Percentiles rank a stretch among this genome's conserved stretches.
These are phyloP conservation scores for Aradophagus sp. DNA, from an alignment of 1,140 invertebrate species.

Conservation along the genomic window DNA sequence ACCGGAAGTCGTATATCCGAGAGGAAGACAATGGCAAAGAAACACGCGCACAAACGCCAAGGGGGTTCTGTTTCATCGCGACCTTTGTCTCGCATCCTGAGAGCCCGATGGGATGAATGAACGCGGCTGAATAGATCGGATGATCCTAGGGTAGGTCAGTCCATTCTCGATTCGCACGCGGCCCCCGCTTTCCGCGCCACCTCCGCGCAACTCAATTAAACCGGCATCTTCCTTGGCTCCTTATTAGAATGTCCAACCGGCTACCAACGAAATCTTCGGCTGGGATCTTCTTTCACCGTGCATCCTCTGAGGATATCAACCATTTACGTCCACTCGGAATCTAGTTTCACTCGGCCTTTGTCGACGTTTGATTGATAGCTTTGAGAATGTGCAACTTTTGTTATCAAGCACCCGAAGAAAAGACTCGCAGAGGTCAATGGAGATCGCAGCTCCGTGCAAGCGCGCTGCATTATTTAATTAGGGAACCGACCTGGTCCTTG, in stretches of 20 bases:
- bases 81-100: constrained; percentile 75
- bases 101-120: constrained; percentile 69
- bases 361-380: too few relatives aligned
- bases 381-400: too few relatives aligned
- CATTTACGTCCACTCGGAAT: constrained; percentile 21
- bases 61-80: constrained; percentile 73
- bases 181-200: constrained; percentile 38
- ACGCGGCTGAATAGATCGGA: constrained; percentile 73
- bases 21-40: constrained; percentile 72
- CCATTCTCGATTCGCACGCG: constrained; percentile 66
- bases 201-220: constrained; percentile 48
- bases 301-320: constrained; percentile 6
- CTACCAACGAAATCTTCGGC: constrained; percentile 30
- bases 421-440: too few relatives aligned
- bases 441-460: too few relatives aligned
- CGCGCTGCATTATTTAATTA: too few relatives aligned
- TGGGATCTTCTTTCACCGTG: constrained; percentile 43
- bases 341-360: too few relatives aligned
- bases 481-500: too few relatives aligned
- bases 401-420: too few relatives aligned
- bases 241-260: constrained; percentile 50
- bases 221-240: constrained; percentile 37
- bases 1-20: constrained; percentile 75
- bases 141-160: constrained; percentile 75
- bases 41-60: constrained; percentile 63